Percentiles rank a stretch among this genome's conserved stretches.
Evolutionary conservation across 2,888 invertebrate species (phyloP).

Genomic region (Erpobdella octoculata): DNA sequence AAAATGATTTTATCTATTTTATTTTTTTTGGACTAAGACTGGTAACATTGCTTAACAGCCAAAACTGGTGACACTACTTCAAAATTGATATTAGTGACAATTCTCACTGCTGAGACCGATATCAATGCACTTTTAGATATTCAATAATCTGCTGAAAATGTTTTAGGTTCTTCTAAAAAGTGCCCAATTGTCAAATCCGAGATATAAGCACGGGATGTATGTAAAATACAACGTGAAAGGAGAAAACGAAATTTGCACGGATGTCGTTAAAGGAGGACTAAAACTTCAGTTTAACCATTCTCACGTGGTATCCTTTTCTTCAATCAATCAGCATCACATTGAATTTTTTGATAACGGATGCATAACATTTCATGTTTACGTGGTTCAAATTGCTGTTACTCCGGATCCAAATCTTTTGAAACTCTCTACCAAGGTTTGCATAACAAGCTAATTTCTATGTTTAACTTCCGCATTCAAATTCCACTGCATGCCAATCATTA

Average conservation of each 20-base stretch:
- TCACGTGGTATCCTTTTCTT: constrained; percentile 44
- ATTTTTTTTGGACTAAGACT: too few relatives aligned
- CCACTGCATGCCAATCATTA: too few relatives aligned
- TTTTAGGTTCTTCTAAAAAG: not conserved
- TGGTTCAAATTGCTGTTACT: constrained; percentile 48
- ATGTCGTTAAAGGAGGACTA: constrained; percentile 44
- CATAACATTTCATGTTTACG: constrained; percentile 50
- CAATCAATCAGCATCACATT: constrained; percentile 47
- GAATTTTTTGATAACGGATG: constrained; percentile 49
- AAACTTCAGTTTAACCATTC: constrained; percentile 48
- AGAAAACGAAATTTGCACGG: constrained; percentile 41
- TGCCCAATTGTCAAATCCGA: constrained; percentile 44
- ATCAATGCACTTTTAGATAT: not conserved
- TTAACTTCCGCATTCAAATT: too few relatives aligned
- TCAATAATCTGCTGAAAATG: constrained; percentile 42
- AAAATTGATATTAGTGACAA: too few relatives aligned
- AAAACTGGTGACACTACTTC: too few relatives aligned
- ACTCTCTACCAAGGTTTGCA: constrained; percentile 47
- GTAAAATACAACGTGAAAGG: constrained; percentile 47
- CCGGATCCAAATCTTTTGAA: constrained; percentile 46
- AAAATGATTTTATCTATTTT: too few relatives aligned
- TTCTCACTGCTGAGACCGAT: not conserved
- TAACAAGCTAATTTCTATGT: too few relatives aligned
- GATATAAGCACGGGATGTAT: constrained; percentile 48
- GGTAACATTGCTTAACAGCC: too few relatives aligned